phyloP scores from a whole-genome alignment of 2,797 vertebrate genomes.

The Myiotriccus ornatus region DNA sequence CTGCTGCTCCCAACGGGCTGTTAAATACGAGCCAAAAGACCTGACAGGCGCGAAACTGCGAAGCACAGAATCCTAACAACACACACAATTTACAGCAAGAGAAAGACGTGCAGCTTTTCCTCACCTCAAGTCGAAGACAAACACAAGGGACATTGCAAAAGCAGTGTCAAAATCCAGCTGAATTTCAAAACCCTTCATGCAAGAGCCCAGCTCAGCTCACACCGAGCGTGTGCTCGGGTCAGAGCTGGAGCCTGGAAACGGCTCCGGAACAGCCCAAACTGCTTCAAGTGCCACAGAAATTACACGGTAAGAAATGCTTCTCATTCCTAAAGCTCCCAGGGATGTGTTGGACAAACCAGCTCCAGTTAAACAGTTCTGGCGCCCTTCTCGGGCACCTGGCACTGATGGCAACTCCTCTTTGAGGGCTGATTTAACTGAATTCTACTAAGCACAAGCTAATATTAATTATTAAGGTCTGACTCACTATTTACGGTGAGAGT shows the following conservation, averaged over 20 bases:
- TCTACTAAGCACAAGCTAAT: neutral
- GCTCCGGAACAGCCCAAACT: neutral
- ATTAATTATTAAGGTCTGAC: neutral
- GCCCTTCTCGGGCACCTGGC: neutral
- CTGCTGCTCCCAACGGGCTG: neutral
- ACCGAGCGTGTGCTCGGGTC: accelerated
- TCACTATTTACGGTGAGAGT: neutral
- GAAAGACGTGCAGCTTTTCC: neutral
- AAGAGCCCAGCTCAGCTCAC: neutral
- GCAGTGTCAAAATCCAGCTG: neutral
- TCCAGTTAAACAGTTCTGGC: neutral
- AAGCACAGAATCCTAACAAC: neutral
- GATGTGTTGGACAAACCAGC: neutral
- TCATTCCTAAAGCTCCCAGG: neutral
- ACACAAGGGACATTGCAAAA: neutral
- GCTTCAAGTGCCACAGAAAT: neutral
- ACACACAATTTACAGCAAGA: neutral
- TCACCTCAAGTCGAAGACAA: accelerated
- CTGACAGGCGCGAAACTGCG: neutral
- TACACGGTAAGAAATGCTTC: neutral
- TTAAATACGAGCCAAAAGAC: neutral
- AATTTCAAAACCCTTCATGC: neutral
- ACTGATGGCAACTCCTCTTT: accelerated
- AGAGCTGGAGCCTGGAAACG: neutral
- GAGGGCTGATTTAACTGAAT: neutral